Percentiles rank a stretch among this genome's conserved stretches.
Conservation (phyloP, 2,113 vertebrate species). For the Bufo gargarizans region DNA sequence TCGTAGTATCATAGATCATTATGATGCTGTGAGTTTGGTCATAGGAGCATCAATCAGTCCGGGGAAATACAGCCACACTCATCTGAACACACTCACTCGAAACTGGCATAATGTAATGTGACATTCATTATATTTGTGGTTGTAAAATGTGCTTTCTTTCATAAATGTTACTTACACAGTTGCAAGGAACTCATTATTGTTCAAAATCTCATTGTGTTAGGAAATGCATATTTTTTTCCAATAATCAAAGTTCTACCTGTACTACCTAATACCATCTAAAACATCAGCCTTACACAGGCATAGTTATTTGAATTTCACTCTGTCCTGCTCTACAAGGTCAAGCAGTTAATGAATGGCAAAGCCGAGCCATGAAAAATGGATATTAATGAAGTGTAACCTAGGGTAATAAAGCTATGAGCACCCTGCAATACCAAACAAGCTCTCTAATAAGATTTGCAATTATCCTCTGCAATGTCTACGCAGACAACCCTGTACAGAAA, state of each 20-base stretch:
- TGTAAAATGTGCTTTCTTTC: not conserved
- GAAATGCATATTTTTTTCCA: not conserved
- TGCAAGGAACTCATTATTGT: not conserved
- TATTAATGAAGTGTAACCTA: conserved; percentile 80
- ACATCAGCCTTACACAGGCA: not conserved
- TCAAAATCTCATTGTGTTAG: not conserved
- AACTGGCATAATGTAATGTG: too few relatives aligned
- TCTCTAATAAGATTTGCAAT: conserved; percentile 79
- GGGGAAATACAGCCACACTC: too few relatives aligned
- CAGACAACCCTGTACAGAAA: conserved; percentile 69
- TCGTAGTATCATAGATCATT: too few relatives aligned
- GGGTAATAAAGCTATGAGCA: conserved; percentile 73
- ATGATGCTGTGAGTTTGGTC: too few relatives aligned
- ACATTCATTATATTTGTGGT: not conserved
- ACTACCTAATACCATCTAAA: not conserved
- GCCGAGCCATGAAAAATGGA: conserved; percentile 67
- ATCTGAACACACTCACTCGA: too few relatives aligned
- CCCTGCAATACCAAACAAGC: conserved; percentile 75
- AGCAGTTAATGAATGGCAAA: conserved; percentile 63
- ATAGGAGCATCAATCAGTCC: too few relatives aligned
- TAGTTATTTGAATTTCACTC: conserved; percentile 21
- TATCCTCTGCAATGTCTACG: conserved; percentile 75
- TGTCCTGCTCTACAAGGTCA: conserved; percentile 61
- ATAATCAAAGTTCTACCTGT: not conserved
- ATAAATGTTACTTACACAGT: not conserved